These are phyloP conservation scores for Probaryconus sp. DNA, from an alignment of 1,140 invertebrate genomes.

Conservation along the genomic window DNA sequence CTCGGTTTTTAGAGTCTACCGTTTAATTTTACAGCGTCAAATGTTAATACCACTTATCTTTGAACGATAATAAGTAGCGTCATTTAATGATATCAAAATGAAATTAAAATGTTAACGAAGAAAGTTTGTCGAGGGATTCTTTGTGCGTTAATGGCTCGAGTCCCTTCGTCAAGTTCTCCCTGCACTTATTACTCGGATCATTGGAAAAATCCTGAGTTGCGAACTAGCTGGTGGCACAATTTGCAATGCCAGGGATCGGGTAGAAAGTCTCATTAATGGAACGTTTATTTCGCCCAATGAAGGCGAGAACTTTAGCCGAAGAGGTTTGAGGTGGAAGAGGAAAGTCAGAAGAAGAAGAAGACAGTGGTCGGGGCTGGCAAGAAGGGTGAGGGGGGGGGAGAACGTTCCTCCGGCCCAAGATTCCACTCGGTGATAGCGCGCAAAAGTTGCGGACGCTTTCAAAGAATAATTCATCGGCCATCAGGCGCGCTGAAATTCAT, in stretches of 20 bases:
- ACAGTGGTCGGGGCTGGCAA: too few species aligned
- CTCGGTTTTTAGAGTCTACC: too few species aligned
- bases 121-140: slow-evolving; percentile 23
- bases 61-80: background rate
- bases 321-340: too few species aligned
- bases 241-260: slow-evolving; percentile 22
- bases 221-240: slow-evolving; percentile 38
- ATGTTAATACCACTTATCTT: background rate
- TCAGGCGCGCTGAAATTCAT: slow-evolving; percentile 20
- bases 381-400: slow-evolving; percentile 1
- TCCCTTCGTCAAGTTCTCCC: slow-evolving; percentile 12
- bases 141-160: slow-evolving; percentile 14
- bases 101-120: slow-evolving; percentile 35
- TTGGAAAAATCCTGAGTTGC: slow-evolving; percentile 48
- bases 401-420: too few species aligned
- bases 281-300: slow-evolving; percentile 41
- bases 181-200: slow-evolving; percentile 28
- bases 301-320: slow-evolving; percentile 43
- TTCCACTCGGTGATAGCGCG: slow-evolving; percentile 1
- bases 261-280: slow-evolving; percentile 55
- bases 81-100: background rate
- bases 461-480: slow-evolving; percentile 43
- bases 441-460: slow-evolving; percentile 23
- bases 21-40: too few species aligned
- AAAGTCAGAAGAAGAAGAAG: too few species aligned